phyloP scores from a whole-genome alignment of 2,888 invertebrate genomes.

The Stegophylla sp. region DNA sequence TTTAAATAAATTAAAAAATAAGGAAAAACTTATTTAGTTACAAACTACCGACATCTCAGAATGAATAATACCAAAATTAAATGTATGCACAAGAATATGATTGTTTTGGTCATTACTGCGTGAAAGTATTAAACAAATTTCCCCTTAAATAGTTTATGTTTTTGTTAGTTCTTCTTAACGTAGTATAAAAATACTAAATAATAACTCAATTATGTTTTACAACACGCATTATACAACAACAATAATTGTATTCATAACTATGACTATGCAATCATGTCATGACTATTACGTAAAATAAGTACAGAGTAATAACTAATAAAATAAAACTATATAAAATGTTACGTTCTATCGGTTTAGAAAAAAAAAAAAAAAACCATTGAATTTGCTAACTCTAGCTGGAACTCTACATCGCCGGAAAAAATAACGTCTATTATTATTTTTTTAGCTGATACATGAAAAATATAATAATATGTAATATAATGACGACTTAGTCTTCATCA shows the following conservation, averaged over 20 bases:
- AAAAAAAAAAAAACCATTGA: not conserved
- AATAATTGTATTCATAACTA: no score
- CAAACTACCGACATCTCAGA: no score
- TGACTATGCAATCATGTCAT: not conserved
- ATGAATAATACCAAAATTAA: not conserved
- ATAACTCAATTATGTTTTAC: not conserved
- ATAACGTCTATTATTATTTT: constrained; percentile 7
- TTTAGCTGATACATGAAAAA: not conserved
- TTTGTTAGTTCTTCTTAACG: not conserved
- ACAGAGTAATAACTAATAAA: not conserved
- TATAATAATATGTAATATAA: no score
- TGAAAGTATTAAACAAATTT: not conserved
- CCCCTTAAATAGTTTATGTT: not conserved
- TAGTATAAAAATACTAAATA: not conserved
- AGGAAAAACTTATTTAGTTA: no score
- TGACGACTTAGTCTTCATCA: not conserved
- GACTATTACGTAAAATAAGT: not conserved
- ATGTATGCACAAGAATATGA: not conserved
- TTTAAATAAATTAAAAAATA: no score
- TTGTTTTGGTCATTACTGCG: not conserved
- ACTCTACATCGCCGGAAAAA: not conserved
- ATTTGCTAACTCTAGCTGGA: not conserved
- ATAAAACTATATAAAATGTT: not conserved
- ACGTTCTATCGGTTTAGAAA: not conserved
- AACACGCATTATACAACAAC: not conserved